Conservation (phyloP, 2,797 vertebrate genomes). For the Crenichthys baileyi region DNA sequence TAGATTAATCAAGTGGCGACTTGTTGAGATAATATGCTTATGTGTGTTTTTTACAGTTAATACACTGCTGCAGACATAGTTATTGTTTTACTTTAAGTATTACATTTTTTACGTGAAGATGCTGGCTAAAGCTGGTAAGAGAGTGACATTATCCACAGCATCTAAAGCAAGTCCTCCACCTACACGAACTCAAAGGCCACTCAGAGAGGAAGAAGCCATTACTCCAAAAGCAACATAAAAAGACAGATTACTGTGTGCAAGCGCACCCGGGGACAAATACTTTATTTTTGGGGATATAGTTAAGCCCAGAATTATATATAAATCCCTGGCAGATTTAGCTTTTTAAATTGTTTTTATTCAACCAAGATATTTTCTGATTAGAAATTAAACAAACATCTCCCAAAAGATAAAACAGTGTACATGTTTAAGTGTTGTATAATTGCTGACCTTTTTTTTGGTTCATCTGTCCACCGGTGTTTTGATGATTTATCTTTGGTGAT, state of each 20-base stretch:
- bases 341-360: too few relatives aligned
- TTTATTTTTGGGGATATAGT: background rate
- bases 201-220: background rate
- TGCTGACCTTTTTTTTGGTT: too few relatives aligned
- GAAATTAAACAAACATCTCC: too few relatives aligned
- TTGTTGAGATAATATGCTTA: slow-evolving; percentile 2
- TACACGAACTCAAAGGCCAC: background rate
- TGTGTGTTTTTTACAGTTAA: background rate
- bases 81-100: background rate
- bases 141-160: background rate
- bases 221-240: background rate
- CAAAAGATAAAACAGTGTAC: too few relatives aligned
- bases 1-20: slow-evolving; percentile 4
- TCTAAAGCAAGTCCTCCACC: background rate
- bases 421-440: too few relatives aligned
- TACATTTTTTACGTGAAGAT: background rate
- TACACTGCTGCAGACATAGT: background rate
- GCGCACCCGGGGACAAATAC: background rate
- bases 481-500: too few relatives aligned
- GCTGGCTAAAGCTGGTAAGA: background rate
- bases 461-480: too few relatives aligned
- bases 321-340: too few relatives aligned
- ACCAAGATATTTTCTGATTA: too few relatives aligned
- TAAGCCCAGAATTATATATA: background rate
- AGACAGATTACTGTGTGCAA: background rate